These are phyloP conservation scores for Meloidogyne exigua DNA, from an alignment of 1,140 invertebrate genomes.

Conservation along the genomic window DNA sequence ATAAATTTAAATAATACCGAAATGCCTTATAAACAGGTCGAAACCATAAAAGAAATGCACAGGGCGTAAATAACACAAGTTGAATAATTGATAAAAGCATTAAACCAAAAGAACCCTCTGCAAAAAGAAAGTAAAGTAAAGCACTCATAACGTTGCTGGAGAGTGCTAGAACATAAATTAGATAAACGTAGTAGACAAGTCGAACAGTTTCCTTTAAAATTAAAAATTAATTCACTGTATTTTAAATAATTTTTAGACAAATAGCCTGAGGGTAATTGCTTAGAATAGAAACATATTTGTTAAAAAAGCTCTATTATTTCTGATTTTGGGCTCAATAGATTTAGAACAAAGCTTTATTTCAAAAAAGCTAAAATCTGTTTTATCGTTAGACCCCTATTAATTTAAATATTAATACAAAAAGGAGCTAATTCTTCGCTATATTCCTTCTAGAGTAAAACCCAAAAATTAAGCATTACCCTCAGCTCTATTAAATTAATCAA, in stretches of 20 bases:
- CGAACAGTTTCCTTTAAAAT: constrained; percentile 80
- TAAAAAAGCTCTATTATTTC: no score
- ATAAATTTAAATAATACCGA: constrained; percentile 67
- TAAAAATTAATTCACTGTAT: no score
- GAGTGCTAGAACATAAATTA: constrained; percentile 83
- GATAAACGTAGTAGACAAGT: constrained; percentile 89
- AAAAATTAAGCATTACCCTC: no score
- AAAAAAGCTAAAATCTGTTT: neutral
- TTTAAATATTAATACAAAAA: no score
- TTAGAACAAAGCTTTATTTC: neutral
- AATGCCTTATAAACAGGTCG: constrained; percentile 81
- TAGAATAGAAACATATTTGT: no score
- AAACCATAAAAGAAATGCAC: constrained; percentile 97
- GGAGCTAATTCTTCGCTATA: no score
- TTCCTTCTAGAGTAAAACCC: no score
- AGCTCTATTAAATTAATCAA: no score
- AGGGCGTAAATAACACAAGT: constrained; percentile 85
- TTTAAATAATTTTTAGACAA: no score
- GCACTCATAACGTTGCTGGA: constrained; percentile 81
- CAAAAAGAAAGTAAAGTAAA: constrained; percentile 72
- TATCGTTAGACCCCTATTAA: no score
- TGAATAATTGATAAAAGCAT: constrained; percentile 87
- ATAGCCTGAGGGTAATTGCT: no score
- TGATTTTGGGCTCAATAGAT: no score
- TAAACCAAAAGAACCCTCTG: constrained; percentile 71